phyloP scores from a whole-genome alignment of 1,140 invertebrate genomes.

The Drosophila jambulina region DNA sequence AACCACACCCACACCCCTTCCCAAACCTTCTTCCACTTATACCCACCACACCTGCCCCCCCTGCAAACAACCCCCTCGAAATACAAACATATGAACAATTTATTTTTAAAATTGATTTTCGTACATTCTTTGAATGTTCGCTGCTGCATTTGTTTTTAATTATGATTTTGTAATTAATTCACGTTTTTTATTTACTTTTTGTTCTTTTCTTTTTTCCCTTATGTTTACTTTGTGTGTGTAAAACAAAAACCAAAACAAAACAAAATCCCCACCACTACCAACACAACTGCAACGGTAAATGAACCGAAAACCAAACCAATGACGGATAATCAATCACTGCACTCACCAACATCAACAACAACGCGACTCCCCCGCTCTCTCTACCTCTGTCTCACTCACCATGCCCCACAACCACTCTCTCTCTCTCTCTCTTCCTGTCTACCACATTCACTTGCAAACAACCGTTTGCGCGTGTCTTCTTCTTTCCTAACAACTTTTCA shows the following conservation, averaged over 20 bases:
- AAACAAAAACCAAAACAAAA: slow-evolving; percentile 58
- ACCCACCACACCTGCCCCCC: neutral
- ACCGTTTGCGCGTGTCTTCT: slow-evolving; percentile 63
- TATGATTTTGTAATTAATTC: slow-evolving; percentile 74
- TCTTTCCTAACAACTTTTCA: slow-evolving; percentile 82
- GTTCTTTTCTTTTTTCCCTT: slow-evolving; percentile 77
- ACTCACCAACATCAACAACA: slow-evolving; percentile 38
- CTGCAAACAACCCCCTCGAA: slow-evolving; percentile 3
- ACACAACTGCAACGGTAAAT: slow-evolving; percentile 56
- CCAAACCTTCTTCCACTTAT: neutral
- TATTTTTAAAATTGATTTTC: slow-evolving; percentile 24
- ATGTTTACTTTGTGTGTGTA: slow-evolving; percentile 70
- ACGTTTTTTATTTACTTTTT: slow-evolving; percentile 73
- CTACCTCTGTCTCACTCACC: slow-evolving; percentile 6
- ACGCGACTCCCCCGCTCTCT: slow-evolving; percentile 20
- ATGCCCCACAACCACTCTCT: slow-evolving; percentile 12
- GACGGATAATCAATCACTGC: slow-evolving; percentile 39
- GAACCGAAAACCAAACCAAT: slow-evolving; percentile 28
- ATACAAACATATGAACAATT: slow-evolving; percentile 1
- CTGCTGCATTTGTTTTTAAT: slow-evolving; percentile 45
- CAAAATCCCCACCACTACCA: slow-evolving; percentile 34
- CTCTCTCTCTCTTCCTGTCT: slow-evolving; percentile 20
- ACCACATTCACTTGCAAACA: slow-evolving; percentile 43
- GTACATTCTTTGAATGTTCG: slow-evolving; percentile 26
- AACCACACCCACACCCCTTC: slow-evolving; percentile 10